A percentile compares a stretch with the other conserved stretches of the same genome.
These are phyloP conservation scores for Octonoba sinensis DNA, from an alignment of 2,888 invertebrate species.

Conservation along the genomic window DNA sequence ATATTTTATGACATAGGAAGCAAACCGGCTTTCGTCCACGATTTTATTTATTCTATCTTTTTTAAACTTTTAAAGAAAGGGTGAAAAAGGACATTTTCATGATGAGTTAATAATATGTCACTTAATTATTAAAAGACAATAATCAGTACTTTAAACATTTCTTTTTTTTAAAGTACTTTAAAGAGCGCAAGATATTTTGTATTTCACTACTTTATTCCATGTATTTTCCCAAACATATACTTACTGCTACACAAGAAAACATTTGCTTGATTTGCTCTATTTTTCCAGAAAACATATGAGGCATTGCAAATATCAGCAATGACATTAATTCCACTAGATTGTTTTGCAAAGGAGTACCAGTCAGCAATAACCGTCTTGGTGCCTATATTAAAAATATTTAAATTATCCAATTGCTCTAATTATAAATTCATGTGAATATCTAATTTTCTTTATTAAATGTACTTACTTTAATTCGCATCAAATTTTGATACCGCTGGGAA, in stretches of 20 bases:
- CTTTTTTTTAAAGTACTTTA: neutral
- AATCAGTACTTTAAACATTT: neutral
- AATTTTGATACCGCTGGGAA: constrained; percentile 88
- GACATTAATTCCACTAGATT: constrained; percentile 96
- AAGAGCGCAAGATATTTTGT: too few relatives aligned
- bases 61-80: too few relatives aligned
- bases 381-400: constrained; percentile 75
- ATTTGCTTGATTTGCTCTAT: constrained; percentile 87
- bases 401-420: neutral
- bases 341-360: constrained; percentile 97
- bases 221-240: constrained; percentile 10
- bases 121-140: neutral
- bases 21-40: too few relatives aligned
- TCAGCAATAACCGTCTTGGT: constrained; percentile 86
- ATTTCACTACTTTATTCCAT: neutral
- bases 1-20: too few relatives aligned
- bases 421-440: neutral
- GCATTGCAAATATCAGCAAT: constrained; percentile 94
- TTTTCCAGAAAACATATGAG: constrained; percentile 90
- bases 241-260: constrained; percentile 75
- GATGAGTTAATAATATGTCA: too few relatives aligned
- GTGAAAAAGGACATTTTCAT: too few relatives aligned
- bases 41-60: too few relatives aligned
- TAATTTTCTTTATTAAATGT: constrained; percentile 1
- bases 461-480: constrained; percentile 84